A percentile compares a stretch with the other conserved stretches of the same genome.
Conservation (phyloP, 2,888 invertebrate species). For the Schrankia costaestrigalis region DNA sequence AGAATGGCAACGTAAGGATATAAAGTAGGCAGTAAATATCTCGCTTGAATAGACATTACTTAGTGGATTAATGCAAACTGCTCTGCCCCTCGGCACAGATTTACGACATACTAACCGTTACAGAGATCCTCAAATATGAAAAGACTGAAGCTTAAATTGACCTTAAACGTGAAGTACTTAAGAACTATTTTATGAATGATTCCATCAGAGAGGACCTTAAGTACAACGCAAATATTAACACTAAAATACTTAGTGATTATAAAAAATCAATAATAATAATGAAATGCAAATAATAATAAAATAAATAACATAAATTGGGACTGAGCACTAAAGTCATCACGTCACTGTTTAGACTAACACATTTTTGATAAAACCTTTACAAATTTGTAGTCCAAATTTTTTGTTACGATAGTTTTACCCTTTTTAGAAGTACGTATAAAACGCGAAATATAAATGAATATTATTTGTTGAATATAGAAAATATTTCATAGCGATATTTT, state of each 20-base stretch:
- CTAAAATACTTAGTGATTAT: too few relatives aligned
- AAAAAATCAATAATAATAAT: too few relatives aligned
- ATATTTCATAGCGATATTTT: constrained; percentile 66
- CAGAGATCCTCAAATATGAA: too few relatives aligned
- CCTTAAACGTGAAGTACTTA: background rate
- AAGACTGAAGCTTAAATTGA: too few relatives aligned
- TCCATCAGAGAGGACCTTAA: too few relatives aligned
- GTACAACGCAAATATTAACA: too few relatives aligned
- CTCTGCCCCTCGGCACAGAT: too few relatives aligned
- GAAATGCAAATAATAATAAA: too few relatives aligned
- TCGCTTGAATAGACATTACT: constrained; percentile 1
- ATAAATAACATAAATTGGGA: too few relatives aligned
- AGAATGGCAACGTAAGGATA: background rate
- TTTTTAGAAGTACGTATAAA: constrained; percentile 54
- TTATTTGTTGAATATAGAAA: constrained; percentile 52
- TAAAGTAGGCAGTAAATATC: constrained; percentile 1
- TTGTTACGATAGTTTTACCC: constrained; percentile 63
- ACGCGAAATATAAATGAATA: constrained; percentile 40
- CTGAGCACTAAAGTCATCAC: constrained; percentile 17
- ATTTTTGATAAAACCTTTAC: constrained; percentile 75
- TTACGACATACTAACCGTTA: too few relatives aligned
- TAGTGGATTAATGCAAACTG: constrained; percentile 3
- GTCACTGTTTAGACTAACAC: constrained; percentile 42
- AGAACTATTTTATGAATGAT: too few relatives aligned
- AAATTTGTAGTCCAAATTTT: constrained; percentile 61